Base-by-base conservation (phyloP, 2,888 invertebrate genomes). In the Encarsia formosa region DNA sequence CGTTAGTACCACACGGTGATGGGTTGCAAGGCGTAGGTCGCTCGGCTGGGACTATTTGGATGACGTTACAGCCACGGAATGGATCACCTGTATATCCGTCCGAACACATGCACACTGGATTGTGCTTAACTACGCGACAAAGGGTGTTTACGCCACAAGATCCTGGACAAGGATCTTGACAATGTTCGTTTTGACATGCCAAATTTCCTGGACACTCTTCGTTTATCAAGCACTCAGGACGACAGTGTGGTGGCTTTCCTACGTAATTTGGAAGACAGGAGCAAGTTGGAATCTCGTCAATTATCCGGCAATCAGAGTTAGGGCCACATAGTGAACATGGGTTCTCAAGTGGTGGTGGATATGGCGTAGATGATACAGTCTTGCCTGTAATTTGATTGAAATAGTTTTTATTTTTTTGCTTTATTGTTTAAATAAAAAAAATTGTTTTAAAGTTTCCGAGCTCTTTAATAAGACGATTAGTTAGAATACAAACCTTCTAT, bases 281-380 rank as follows among this genome's bases (percentile, higher is more conserved):
- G 70, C 91, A 91, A 37, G 87, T 87, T 19, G 89, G 83, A 60
- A 84, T 85, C 64, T 84, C 84, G 59, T 87, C 86, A 57, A 87
- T 80, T 45, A 84, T 79, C 61, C 86, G 83, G 75, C 92, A 92
- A 74, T 88, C 85, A 23, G 91, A 88, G 73, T 90, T 86, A 19
- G 87, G 84, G 48, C 91, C 91, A 70, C 91, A 92, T 4, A 91
- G 90, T 54, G 89, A 85, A 69, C 92, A 92, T 43, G 89, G 88
- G 74, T 89, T 85, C 61, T 77, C 79, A 71, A 76, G 50, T n/a
- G 60, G 49, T 22, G 60, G 58, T 38, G 48, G 15, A 18, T 48
- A 44, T 22, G 60, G 58, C 37, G 48, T n/a, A 18, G 44, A 44
- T 23, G 53, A 29, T 13, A 41, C 34, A 31, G 26, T 35, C 31